These are phyloP conservation scores for Arctocebus calabarensis DNA, from an alignment of 2,797 vertebrate genomes.

Conservation along the genomic window DNA sequence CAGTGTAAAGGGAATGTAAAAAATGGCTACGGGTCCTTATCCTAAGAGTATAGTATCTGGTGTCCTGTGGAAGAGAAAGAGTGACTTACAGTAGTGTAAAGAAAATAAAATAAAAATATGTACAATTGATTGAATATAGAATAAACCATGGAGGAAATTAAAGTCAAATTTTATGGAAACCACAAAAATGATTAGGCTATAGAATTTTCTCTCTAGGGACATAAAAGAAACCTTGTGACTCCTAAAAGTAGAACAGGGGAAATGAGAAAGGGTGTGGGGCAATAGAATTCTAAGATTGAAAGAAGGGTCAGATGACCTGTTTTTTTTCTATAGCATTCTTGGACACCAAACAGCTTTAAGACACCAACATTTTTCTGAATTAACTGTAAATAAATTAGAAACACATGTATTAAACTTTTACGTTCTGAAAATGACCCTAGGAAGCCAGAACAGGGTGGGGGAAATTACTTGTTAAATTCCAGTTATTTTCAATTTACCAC, in stretches of 20 bases:
- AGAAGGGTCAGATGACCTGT: conserved; percentile 29
- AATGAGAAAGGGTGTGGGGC: not conserved
- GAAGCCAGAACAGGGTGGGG: not conserved
- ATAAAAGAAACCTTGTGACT: conserved; percentile 21
- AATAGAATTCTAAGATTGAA: conserved; percentile 32
- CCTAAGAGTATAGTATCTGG: not conserved
- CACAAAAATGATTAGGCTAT: conserved; percentile 62
- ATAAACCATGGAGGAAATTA: conserved; percentile 27
- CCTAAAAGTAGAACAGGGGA: not conserved
- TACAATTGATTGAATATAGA: conserved; percentile 1
- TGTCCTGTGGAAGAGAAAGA: not conserved
- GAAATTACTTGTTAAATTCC: conserved; percentile 37
- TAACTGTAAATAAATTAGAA: conserved; percentile 75
- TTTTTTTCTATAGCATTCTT: conserved; percentile 51
- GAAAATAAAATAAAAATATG: conserved; percentile 18
- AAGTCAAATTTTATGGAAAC: conserved; percentile 64
- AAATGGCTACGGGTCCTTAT: not conserved
- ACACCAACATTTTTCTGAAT: conserved; percentile 64
- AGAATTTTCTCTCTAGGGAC: conserved; percentile 4
- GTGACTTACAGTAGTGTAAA: not conserved
- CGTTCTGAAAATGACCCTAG: conserved; percentile 51
- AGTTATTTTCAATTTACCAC: conserved; percentile 33
- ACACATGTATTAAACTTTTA: conserved; percentile 65
- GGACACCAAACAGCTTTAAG: conserved; percentile 50
- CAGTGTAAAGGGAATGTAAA: not conserved